A percentile compares a stretch with the other conserved stretches of the same genome.
These are phyloP conservation scores for Drosophila miranda DNA, from an alignment of 1,140 invertebrate genomes.

Conservation along the genomic window DNA sequence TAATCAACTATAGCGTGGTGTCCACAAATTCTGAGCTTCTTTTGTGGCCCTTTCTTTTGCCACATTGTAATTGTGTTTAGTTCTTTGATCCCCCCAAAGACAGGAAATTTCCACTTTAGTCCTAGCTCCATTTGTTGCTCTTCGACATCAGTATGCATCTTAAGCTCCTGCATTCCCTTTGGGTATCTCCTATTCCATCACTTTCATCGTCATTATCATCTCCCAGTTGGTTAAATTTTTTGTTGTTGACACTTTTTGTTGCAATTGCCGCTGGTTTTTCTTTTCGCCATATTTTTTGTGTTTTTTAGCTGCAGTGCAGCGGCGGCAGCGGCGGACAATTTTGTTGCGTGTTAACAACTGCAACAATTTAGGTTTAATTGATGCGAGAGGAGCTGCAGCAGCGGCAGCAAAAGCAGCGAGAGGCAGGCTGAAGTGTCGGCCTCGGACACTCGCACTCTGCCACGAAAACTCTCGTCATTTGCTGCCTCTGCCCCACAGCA, in stretches of 20 bases:
- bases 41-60: too few species aligned
- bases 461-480: too few species aligned
- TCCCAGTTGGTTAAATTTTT: constrained; percentile 29
- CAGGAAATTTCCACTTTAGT: too few species aligned
- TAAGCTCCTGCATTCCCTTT: not conserved
- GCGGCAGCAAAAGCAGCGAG: constrained; percentile 5
- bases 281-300: constrained; percentile 22
- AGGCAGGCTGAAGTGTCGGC: constrained; percentile 63
- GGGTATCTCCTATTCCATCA: constrained; percentile 10
- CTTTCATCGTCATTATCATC: not conserved
- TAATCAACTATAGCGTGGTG: too few species aligned
- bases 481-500: too few species aligned
- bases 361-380: constrained; percentile 81
- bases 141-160: too few species aligned
- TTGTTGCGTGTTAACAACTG: constrained; percentile 81
- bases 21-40: too few species aligned
- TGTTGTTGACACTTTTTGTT: constrained; percentile 42
- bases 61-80: too few species aligned
- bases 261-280: constrained; percentile 27
- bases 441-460: constrained; percentile 16
- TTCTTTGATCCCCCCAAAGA: too few species aligned
- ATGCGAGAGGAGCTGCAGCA: constrained; percentile 60
- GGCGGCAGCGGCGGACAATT: constrained; percentile 70
- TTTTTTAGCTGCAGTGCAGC: constrained; percentile 70
- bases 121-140: too few species aligned